Evolutionary conservation across 23 tunicate species (phyloP), one percentile per base, ranked within the genome.

Genomic region (Halocynthia roretzi): DNA sequence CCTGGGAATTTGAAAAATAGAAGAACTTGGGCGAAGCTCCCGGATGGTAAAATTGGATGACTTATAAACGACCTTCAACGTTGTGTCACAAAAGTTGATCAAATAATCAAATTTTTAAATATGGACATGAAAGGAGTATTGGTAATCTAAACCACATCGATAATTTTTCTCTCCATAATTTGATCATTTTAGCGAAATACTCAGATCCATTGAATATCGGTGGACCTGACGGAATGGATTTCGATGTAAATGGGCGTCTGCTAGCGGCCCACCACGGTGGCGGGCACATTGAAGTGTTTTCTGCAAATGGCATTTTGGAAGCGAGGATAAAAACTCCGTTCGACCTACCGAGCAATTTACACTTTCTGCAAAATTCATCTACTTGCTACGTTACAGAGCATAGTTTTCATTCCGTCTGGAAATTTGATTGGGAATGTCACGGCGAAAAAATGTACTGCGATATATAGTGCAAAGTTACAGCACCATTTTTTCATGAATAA

Each of bases 181-280:
- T 68, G 18, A 11, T 15, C 50, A 74, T 74, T 50, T 20, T 10
- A 50, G 78, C 50, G 5, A 17, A 74, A 18, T 52, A 54, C 64
- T 22, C 55, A 8, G 31, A 74, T 18, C 64, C 63, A 54, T 15
- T 74, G 78, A 74, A 74, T 53, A 7, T 76, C 7, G 84, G 78
- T 6, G 88, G 88, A 8, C 96, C 96, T 17, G 96, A 89, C 54
- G 96, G 96, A 62, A 89, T 89, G 96, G 96, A 89, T 71, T 89
- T 89, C 55, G 96, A 89, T 61, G 50, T 0, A 6, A 58, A 55
- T 6, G 88, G 84, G 6, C 85, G 74, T 21, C 73, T 89, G 0
- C 70, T 89, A 71, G 96, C 80, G 6, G 96, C 96, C 53, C 87
- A 89, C 53, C 85, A 89, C 60, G 96, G 96, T 6, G 81, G 80